Evolutionary conservation across 2,113 vertebrate species (phyloP), one percentile per base, ranked within the genome.

Genomic region (Nematolebias whitei): DNA sequence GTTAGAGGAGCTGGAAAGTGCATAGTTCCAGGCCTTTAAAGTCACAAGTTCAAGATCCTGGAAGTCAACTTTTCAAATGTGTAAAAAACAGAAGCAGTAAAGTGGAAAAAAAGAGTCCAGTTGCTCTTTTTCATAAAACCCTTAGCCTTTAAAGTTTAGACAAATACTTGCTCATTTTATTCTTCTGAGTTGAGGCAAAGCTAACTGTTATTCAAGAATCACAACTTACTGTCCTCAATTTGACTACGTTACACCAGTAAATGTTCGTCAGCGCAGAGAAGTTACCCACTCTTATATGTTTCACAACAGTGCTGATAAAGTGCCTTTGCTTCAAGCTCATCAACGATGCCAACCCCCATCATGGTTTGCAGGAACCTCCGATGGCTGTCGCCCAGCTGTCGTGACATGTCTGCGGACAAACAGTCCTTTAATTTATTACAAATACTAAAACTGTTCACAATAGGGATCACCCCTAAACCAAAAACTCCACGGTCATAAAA

Each of bases 351-450:
- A 0, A 83, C 92, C 11, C 86, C 88, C 95, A 99, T 96, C 72
- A 99, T 82, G 45, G 92, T 71, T 64, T 99, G 97, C 1, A 98
- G 83, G 76, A 99, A 98, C 10, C 93, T 90, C 1, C 92, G 93
- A 40, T 99, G 97, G 60, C 93, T 91, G 3, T 97, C 87, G 0
- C 90, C 95, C 91, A 97, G 93, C 47, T 68, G 59, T 15, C 77
- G 80, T 0, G 74, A 65, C 92, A 94, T 95, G 1, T 23, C 24
- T 35, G 32, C 10, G 32, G 32, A 35, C 32, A 4, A 35, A 10
- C 2, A 35, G 10, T 35, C 32, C n/a, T 35, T 35, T 35, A 35
- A 35, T 35, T 35, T 35, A 35, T 8, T 73, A 57, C 40, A 51
- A 11, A 45, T 0, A 58, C 9, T 2, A 1, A 7, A 14, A 18